Percentiles rank a stretch among this genome's conserved stretches.
These are phyloP conservation scores for Agapornis roseicollis DNA, from an alignment of 2,113 vertebrate genomes.

Conservation along the genomic window DNA sequence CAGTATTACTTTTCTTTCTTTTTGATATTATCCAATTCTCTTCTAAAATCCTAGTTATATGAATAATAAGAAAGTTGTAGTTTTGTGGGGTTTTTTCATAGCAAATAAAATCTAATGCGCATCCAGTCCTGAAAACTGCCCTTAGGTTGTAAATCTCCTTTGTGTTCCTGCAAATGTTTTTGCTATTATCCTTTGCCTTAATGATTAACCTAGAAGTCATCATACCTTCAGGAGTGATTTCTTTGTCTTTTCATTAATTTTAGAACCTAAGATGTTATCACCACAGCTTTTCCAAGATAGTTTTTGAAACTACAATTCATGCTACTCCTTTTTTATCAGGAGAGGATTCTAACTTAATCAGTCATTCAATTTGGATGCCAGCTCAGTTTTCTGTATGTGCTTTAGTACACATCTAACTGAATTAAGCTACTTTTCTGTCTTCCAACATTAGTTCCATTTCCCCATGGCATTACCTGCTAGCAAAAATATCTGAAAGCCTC, in stretches of 20 bases:
- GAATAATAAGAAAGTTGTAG: not conserved
- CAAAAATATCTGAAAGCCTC: not conserved
- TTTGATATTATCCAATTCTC: not conserved
- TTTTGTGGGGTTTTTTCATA: not conserved
- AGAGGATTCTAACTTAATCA: not conserved
- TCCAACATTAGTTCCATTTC: not conserved
- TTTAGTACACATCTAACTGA: not conserved
- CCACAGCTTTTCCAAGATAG: not conserved
- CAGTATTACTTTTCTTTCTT: not conserved
- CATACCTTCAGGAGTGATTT: not conserved
- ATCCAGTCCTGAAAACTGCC: not conserved
- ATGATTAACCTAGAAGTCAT: not conserved
- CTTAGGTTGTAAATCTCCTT: not conserved
- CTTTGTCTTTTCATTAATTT: not conserved
- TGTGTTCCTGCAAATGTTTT: not conserved
- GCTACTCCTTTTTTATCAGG: not conserved
- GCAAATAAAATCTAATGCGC: not conserved
- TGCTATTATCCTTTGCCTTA: not conserved
- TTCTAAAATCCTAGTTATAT: not conserved
- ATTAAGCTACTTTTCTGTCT: not conserved
- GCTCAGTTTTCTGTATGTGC: not conserved
- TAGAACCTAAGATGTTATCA: not conserved
- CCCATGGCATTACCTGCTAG: not conserved
- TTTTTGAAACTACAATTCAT: not conserved
- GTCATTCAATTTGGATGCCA: not conserved